Evolutionary conservation across 2,888 invertebrate species (phyloP).

Genomic region (Nymphalis c-album): DNA sequence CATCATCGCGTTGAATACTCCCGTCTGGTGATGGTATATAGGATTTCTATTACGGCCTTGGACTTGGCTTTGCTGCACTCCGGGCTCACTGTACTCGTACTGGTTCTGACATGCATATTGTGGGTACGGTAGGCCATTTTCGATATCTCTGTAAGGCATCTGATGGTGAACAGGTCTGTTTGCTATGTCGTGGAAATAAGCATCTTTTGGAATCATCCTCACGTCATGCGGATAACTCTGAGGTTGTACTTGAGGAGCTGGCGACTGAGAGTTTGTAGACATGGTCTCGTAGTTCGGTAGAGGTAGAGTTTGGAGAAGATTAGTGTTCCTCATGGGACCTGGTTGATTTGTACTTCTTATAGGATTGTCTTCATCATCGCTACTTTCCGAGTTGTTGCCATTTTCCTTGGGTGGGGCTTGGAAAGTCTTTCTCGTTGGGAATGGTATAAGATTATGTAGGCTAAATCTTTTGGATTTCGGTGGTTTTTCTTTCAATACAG

Average conservation of each 20-base stretch:
- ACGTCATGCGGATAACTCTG: slow-evolving; percentile 53
- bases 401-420: slow-evolving; percentile 74
- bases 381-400: slow-evolving; percentile 80
- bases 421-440: slow-evolving; percentile 76
- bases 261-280: slow-evolving; percentile 69
- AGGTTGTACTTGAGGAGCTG: slow-evolving; percentile 56
- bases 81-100: slow-evolving; percentile 64
- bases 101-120: slow-evolving; percentile 56
- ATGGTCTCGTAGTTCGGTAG: slow-evolving; percentile 82
- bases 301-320: slow-evolving; percentile 75
- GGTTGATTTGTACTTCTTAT: slow-evolving; percentile 72
- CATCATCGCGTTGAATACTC: slow-evolving; percentile 79
- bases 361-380: slow-evolving; percentile 80
- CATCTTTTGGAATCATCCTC: slow-evolving; percentile 81
- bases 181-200: slow-evolving; percentile 83
- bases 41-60: slow-evolving; percentile 71
- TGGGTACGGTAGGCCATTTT: slow-evolving; percentile 56
- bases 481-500: slow-evolving; percentile 73
- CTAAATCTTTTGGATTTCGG: slow-evolving; percentile 76
- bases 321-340: slow-evolving; percentile 80
- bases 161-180: slow-evolving; percentile 67
- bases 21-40: slow-evolving; percentile 69
- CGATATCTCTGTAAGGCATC: slow-evolving; percentile 62
- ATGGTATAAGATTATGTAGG: slow-evolving; percentile 76
- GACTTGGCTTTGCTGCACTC: slow-evolving; percentile 57